Conservation (phyloP, 2,797 vertebrate species). For the Cirrhinus mrigala region DNA sequence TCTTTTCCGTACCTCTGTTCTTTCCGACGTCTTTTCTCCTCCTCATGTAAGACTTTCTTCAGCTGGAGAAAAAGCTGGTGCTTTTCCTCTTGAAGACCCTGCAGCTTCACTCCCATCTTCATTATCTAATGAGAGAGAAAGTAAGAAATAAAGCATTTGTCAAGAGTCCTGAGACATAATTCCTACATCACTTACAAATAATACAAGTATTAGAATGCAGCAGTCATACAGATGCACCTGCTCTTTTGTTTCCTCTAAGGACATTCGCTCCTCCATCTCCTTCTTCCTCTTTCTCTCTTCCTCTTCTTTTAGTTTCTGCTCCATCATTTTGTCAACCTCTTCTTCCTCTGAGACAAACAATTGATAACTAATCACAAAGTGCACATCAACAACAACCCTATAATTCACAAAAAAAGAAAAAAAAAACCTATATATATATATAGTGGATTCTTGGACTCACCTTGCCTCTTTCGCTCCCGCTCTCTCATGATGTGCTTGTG, state of each 20-base stretch:
- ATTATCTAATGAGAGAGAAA: conserved; percentile 70
- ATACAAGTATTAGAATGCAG: background rate
- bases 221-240: conserved; percentile 69
- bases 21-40: conserved; percentile 83
- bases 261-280: conserved; percentile 86
- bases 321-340: conserved; percentile 88
- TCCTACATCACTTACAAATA: background rate
- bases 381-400: background rate
- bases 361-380: background rate
- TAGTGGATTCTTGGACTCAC: conserved; percentile 61
- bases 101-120: conserved; percentile 82
- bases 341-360: conserved; percentile 77
- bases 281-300: conserved; percentile 84
- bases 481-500: conserved; percentile 86
- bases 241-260: conserved; percentile 83
- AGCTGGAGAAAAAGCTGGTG: conserved; percentile 84
- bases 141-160: background rate
- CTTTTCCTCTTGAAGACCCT: conserved; percentile 81
- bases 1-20: conserved; percentile 77
- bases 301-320: conserved; percentile 84
- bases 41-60: conserved; percentile 84
- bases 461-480: conserved; percentile 83
- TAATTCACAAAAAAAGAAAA: background rate
- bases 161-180: background rate
- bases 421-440: background rate